Evolutionary conservation across 2,113 vertebrate species (phyloP), one percentile per base, ranked within the genome.

Genomic region (Anarrhichthys ocellatus): DNA sequence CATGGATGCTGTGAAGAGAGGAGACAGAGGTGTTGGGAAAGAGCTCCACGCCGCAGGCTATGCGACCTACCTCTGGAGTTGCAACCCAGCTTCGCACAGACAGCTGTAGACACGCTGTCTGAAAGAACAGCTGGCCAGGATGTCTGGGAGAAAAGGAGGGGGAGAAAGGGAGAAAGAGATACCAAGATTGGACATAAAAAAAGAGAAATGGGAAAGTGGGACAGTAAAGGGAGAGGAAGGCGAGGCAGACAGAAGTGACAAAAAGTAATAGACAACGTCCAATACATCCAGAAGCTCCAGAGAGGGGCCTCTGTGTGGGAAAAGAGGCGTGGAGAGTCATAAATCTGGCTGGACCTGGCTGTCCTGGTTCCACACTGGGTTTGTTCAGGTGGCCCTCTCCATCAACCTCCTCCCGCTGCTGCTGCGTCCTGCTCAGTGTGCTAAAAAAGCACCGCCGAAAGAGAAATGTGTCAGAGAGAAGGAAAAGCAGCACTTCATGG

Each of bases 341-440:
- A 94, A 94, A 94, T 93, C 88, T 91, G 87, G 29, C 86, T 75
- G 80, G 76, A 83, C 61, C 80, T 78, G 56, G 78, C 84, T 74
- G 76, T 84, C 83, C 84, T 24, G 84, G 72, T 83, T 89, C 76
- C 72, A 87, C 78, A 86, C 86, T 91, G 84, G 86, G 91, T 94
- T 94, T 94, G 89, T 93, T 93, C 90, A 94, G 92, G 94, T 94
- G 94, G 91, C 84, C 90, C 87, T 83, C 88, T 92, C 91, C 87
- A 89, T 94, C 92, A 92, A 77, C 88, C 72, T 79, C 78, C 65
- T 82, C 71, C 84, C 59, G 68, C 71, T 40, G 69, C 81, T 48
- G 40, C 54, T 17, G 82, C 76, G 75, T 81, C 89, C 72, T 71
- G 59, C 88, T 87, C 89, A 76, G 88, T 42, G 64, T 29, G 75